phyloP scores from a whole-genome alignment of 2,113 vertebrate species.

The Ammodytes dubius region DNA sequence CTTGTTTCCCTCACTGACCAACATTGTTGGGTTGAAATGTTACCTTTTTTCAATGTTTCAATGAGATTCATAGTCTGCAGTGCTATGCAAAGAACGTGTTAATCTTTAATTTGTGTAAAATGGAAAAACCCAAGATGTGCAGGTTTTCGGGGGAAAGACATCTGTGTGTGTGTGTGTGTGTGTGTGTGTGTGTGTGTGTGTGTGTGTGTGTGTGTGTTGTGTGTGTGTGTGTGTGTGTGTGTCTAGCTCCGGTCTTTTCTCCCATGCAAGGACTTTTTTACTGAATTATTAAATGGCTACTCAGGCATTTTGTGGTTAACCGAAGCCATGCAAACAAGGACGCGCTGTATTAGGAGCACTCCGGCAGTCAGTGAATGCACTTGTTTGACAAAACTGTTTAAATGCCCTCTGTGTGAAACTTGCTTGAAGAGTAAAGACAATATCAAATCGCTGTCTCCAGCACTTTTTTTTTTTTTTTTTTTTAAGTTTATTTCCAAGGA shows the following conservation, averaged over 20 bases:
- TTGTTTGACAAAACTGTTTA: constrained; percentile 54
- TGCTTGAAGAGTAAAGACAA: constrained; percentile 41
- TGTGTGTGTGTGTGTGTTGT: constrained; percentile 22
- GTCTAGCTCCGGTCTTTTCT: constrained; percentile 28
- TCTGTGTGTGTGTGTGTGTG: constrained; percentile 24
- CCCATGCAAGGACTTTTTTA: constrained; percentile 25
- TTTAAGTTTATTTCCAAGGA: neutral
- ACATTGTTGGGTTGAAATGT: constrained; percentile 1
- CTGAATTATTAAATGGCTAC: constrained; percentile 71
- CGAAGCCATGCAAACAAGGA: constrained; percentile 67
- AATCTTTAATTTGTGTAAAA: constrained; percentile 63
- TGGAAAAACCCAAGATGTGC: constrained; percentile 26
- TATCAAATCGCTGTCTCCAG: constrained; percentile 52
- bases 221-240: constrained; percentile 28
- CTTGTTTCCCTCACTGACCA: neutral
- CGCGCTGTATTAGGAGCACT: constrained; percentile 53
- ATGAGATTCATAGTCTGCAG: constrained; percentile 34
- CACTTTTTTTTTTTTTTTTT: constrained; percentile 42
- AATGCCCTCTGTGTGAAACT: constrained; percentile 36
- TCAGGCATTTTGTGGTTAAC: constrained; percentile 59
- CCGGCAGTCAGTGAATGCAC: constrained; percentile 45
- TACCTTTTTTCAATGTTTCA: neutral
- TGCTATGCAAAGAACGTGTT: constrained; percentile 20
- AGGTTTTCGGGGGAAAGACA: constrained; percentile 25
- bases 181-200: constrained; percentile 11